These are phyloP conservation scores for Pocillopora grandis DNA, from an alignment of 92 coral and sea anemone species.

Conservation along the genomic window DNA sequence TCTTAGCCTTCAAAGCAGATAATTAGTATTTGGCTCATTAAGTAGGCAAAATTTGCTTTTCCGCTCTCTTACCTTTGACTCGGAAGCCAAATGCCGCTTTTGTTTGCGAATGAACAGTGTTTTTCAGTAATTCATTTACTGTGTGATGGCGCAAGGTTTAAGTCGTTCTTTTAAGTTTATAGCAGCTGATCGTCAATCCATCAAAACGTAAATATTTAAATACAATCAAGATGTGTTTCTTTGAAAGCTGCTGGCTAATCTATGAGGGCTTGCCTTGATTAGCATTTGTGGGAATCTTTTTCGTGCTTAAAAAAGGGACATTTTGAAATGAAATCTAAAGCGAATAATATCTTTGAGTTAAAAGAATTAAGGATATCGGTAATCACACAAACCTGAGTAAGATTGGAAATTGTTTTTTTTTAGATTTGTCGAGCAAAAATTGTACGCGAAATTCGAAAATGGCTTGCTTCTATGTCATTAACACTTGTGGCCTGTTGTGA, in stretches of 20 bases:
- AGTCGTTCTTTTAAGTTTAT: neutral
- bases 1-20: neutral
- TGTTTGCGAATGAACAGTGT: constrained; percentile 4
- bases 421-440: too few relatives aligned
- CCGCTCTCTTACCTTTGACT: constrained; percentile 16
- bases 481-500: too few relatives aligned
- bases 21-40: constrained; percentile 27
- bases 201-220: neutral
- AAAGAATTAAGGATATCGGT: too few relatives aligned
- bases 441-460: too few relatives aligned
- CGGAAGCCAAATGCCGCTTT: constrained; percentile 11
- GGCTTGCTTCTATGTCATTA: too few relatives aligned
- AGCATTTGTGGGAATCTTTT: neutral
- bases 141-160: too few relatives aligned
- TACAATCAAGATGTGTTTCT: neutral
- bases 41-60: constrained; percentile 8
- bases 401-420: too few relatives aligned
- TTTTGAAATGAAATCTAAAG: too few relatives aligned
- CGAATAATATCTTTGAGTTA: too few relatives aligned
- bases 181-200: constrained; percentile 15
- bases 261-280: neutral
- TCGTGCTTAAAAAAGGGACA: neutral
- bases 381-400: too few relatives aligned
- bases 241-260: neutral
- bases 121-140: neutral